Base-by-base conservation (phyloP, 2,888 invertebrate genomes). In the Halocaridina rubra region DNA sequence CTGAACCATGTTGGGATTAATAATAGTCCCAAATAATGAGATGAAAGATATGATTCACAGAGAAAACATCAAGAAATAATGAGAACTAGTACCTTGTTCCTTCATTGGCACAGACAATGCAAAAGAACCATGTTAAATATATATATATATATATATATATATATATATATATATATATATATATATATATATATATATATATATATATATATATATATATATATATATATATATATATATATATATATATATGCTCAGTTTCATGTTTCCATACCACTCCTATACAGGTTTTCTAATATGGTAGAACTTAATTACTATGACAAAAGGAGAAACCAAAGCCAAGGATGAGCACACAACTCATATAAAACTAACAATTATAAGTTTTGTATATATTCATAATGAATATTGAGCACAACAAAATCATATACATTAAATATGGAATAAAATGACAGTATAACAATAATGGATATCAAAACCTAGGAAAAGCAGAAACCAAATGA, bases 131-230 rank as follows among this genome's bases (percentile, higher is more conserved):
- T 33, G 29, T 24, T 2, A 32, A 30, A 19, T 16, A 27, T 69
- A 71, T 33, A 30, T 33, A 71, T 16, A 71, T 30, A 32, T 39
- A 16, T 19, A 75, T 29, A 57, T 57, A 75, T 39, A 39, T 74
- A 29, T 32, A 46, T 22, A 22, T 39, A 39, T 10, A 19, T 19
- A 74, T 74, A 46, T 22, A 46, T 39, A 19, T 39, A 46, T 39
- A 74, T 39, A 74, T 39, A 74, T 72, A 72, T 32, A 72, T 72
- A 72, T 13, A 72, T 72, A 72, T 32, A 72, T 72, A 72, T 32
- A 29, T 72, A 72, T 32, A 72, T 72, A 72, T 72, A 72, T 72
- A 72, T 72, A 72, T 72, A 32, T 32, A 29, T 22, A 69, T 22
- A 69, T 27, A 5, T 32, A 32, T 32, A 72, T 72, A 32, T 72